These are phyloP conservation scores for Zootoca vivipara DNA, from an alignment of 2,113 vertebrate species.

Conservation along the genomic window DNA sequence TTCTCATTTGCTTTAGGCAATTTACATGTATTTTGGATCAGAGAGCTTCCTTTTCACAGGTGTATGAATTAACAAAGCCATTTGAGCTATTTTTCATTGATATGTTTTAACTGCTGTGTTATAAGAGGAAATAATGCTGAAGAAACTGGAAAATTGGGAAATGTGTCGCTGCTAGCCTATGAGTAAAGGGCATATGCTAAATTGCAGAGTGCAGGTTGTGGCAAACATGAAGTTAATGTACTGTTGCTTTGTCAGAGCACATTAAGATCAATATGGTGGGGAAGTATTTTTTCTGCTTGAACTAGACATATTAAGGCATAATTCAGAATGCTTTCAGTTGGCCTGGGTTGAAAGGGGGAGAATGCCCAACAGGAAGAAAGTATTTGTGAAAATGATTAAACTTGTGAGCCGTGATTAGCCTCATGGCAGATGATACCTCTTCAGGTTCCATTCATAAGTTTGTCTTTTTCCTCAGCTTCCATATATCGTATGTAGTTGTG, in stretches of 20 bases:
- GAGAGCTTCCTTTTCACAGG: constrained; percentile 48
- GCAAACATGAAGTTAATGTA: constrained; percentile 74
- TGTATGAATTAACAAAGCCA: constrained; percentile 61
- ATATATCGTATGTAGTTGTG: constrained; percentile 67
- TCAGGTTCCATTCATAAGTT: constrained; percentile 70
- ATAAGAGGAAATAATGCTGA: constrained; percentile 58
- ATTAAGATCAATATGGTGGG: constrained; percentile 72
- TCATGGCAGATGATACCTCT: constrained; percentile 73
- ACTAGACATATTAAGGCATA: constrained; percentile 72
- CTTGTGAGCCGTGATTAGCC: constrained; percentile 78
- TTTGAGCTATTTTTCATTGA: constrained; percentile 62
- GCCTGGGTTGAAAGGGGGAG: constrained; percentile 67
- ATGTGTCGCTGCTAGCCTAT: constrained; percentile 72
- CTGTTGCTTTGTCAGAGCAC: constrained; percentile 73
- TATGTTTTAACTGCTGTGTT: constrained; percentile 54
- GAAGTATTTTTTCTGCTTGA: constrained; percentile 61
- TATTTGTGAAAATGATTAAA: constrained; percentile 79
- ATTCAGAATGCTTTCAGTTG: constrained; percentile 70
- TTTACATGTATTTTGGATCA: constrained; percentile 36
- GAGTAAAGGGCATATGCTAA: constrained; percentile 71
- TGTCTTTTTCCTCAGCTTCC: constrained; percentile 41
- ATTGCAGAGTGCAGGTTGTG: constrained; percentile 72
- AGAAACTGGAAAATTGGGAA: constrained; percentile 70
- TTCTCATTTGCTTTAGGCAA: constrained; percentile 36
- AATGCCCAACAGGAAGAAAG: constrained; percentile 70